Percentiles rank a stretch among this genome's conserved stretches.
These are phyloP conservation scores for Siphamia tubifer DNA, from an alignment of 2,113 vertebrate species.

Conservation along the genomic window DNA sequence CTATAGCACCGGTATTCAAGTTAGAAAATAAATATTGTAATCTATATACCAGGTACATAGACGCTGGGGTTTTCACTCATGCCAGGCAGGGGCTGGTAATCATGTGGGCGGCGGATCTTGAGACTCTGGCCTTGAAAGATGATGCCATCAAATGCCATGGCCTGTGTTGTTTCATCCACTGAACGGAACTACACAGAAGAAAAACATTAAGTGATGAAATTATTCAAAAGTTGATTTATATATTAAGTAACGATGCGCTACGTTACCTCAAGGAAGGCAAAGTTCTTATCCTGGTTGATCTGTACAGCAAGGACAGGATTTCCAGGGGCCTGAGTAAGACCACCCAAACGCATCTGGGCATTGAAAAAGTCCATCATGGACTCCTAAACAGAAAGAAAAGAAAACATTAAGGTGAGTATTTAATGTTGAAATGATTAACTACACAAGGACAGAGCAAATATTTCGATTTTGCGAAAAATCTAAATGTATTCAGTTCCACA, in stretches of 20 bases:
- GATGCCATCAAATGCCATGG: conserved; percentile 94
- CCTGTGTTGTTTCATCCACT: conserved; percentile 93
- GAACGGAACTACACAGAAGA: conserved; percentile 86
- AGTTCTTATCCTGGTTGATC: conserved; percentile 96
- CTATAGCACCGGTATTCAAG: conserved; percentile 63
- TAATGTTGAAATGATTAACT: background rate
- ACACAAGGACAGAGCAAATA: background rate
- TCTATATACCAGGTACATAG: conserved; percentile 88
- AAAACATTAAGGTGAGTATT: background rate
- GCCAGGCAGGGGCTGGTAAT: conserved; percentile 92
- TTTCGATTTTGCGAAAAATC: background rate
- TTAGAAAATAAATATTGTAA: conserved; percentile 71
- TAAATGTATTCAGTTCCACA: conserved; percentile 42
- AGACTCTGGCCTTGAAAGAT: conserved; percentile 94
- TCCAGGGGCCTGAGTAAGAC: conserved; percentile 92
- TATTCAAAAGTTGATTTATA: background rate
- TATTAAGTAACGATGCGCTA: background rate
- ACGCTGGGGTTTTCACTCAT: conserved; percentile 95
- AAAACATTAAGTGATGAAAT: background rate
- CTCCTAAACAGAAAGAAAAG: conserved; percentile 74
- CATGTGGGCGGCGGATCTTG: conserved; percentile 91
- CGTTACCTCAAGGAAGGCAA: conserved; percentile 91
- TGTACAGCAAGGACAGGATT: conserved; percentile 93
- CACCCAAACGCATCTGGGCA: conserved; percentile 92
- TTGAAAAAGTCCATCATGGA: conserved; percentile 97